Evolutionary conservation across 2,888 invertebrate genomes (phyloP).

Genomic region (Erebia aethiops): DNA sequence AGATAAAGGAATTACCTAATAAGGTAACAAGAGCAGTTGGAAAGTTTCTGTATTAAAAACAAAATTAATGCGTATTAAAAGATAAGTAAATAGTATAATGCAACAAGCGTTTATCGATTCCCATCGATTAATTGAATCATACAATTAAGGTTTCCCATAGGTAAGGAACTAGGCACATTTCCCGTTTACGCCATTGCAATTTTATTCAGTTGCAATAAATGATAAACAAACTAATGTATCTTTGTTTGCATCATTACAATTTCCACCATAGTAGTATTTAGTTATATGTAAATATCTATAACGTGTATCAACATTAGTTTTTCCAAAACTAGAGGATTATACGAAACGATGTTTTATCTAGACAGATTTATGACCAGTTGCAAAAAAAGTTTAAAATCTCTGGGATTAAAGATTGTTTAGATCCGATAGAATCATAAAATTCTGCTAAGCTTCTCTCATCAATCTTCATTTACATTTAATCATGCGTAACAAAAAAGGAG

Average conservation of each 20-base stretch:
- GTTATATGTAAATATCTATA: background rate
- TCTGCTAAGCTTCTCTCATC: slow-evolving; percentile 14
- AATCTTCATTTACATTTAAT: slow-evolving; percentile 16
- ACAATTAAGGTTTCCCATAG: too few species aligned
- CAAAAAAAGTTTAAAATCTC: background rate
- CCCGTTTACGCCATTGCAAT: too few species aligned
- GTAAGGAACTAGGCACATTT: too few species aligned
- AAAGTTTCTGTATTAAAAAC: too few species aligned
- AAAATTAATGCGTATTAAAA: too few species aligned
- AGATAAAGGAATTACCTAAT: too few species aligned
- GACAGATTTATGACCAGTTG: background rate
- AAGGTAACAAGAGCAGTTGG: too few species aligned
- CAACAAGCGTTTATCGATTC: too few species aligned
- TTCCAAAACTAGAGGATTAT: background rate
- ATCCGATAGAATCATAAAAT: background rate
- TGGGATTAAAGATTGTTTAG: slow-evolving; percentile 10
- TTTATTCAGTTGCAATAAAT: background rate
- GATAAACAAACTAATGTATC: background rate
- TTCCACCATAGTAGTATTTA: too few species aligned
- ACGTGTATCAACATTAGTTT: background rate
- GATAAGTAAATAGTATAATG: too few species aligned
- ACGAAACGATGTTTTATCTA: background rate
- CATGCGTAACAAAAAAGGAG: slow-evolving; percentile 9
- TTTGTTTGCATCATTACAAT: too few species aligned
- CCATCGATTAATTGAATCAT: too few species aligned